phyloP scores from a whole-genome alignment of 2,888 invertebrate genomes.

The Venusia cambrica region DNA sequence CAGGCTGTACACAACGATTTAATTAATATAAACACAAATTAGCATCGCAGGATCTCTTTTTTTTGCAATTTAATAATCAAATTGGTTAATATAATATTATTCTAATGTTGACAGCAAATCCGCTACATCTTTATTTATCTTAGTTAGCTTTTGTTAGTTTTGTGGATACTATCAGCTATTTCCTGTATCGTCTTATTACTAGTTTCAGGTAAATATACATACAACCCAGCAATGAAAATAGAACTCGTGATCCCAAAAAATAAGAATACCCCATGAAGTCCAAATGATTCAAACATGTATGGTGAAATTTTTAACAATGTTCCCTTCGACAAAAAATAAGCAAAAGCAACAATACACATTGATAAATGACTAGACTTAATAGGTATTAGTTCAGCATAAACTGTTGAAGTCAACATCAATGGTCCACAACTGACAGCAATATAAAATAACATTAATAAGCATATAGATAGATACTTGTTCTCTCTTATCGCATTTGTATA shows the following conservation, averaged over 20 bases:
- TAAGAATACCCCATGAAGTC: slow-evolving; percentile 38
- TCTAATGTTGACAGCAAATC: too few relatives aligned
- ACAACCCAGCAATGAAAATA: slow-evolving; percentile 24
- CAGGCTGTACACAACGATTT: too few relatives aligned
- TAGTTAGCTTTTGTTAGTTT: too few relatives aligned
- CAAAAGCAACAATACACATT: slow-evolving; percentile 23
- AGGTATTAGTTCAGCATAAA: slow-evolving; percentile 40
- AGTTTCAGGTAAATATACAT: slow-evolving; percentile 46
- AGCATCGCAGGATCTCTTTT: too few relatives aligned
- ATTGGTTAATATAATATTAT: too few relatives aligned
- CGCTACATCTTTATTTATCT: too few relatives aligned
- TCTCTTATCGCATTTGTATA: slow-evolving; percentile 29
- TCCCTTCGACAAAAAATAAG: slow-evolving; percentile 14
- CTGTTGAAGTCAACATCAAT: slow-evolving; percentile 31
- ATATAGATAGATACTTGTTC: slow-evolving; percentile 33
- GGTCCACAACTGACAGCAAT: slow-evolving; percentile 42
- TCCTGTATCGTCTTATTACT: slow-evolving; percentile 48
- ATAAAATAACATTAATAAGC: slow-evolving; percentile 34
- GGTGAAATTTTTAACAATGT: slow-evolving; percentile 37
- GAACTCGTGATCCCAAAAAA: slow-evolving; percentile 32
- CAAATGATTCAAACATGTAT: slow-evolving; percentile 32
- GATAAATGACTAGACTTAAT: slow-evolving; percentile 36
- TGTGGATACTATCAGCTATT: slow-evolving; percentile 38
- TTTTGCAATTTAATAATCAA: too few relatives aligned
- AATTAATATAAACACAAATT: too few relatives aligned